These are phyloP conservation scores for Falco peregrinus DNA, from an alignment of 2,797 vertebrate species.

Conservation along the genomic window DNA sequence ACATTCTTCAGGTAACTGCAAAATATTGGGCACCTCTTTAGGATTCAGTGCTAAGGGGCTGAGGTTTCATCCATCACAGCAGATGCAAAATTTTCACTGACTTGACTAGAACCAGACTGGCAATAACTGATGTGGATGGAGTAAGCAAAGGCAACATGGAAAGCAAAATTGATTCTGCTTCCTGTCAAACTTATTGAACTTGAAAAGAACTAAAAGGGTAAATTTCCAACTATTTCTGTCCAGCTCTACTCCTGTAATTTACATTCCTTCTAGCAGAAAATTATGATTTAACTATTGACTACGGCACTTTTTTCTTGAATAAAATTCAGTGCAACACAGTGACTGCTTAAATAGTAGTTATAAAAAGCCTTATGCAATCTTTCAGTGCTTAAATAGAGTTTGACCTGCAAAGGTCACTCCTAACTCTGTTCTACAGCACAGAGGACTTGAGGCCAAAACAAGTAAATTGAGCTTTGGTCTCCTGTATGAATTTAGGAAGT, in stretches of 20 bases:
- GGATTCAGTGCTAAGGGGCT: not conserved
- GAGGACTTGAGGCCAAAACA: not conserved
- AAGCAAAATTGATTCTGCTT: not conserved
- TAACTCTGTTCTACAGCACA: not conserved
- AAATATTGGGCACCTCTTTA: not conserved
- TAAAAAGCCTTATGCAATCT: not conserved
- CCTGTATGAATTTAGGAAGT: not conserved
- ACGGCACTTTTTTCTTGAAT: not conserved
- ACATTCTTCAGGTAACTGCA: not conserved
- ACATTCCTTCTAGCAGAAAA: not conserved
- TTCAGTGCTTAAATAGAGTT: not conserved
- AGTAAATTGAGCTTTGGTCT: not conserved
- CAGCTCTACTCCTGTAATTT: not conserved
- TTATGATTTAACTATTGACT: not conserved
- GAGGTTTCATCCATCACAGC: not conserved
- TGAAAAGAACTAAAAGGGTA: not conserved
- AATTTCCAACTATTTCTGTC: not conserved
- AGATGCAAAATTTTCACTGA: not conserved
- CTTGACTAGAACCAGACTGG: not conserved
- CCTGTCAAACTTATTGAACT: not conserved
- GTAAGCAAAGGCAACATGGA: not conserved
- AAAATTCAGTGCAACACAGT: not conserved
- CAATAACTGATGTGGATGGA: not conserved
- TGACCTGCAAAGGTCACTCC: not conserved
- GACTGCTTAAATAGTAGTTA: not conserved